Conservation (phyloP, 2,888 invertebrate genomes). For the Tetragonula carbonaria region DNA sequence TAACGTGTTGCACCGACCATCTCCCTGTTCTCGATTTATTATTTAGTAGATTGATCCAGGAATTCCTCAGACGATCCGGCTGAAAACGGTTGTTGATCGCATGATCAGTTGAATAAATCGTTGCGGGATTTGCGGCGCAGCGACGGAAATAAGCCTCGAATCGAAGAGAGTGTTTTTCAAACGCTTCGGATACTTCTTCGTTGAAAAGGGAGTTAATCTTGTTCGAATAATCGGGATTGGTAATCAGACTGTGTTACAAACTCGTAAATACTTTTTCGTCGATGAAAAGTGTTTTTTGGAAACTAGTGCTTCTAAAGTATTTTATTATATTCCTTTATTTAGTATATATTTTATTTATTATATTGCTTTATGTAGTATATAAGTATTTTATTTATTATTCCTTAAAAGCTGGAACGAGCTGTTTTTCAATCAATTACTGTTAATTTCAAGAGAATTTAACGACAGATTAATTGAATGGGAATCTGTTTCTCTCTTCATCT, state of each 20-base stretch:
- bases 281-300: not conserved
- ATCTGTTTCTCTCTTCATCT: too few relatives aligned
- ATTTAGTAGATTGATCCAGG: slow-evolving; percentile 54
- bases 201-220: not conserved
- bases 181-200: not conserved
- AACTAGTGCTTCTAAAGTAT: not conserved
- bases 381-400: not conserved
- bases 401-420: not conserved
- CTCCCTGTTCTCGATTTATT: slow-evolving; percentile 52
- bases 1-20: slow-evolving; percentile 67
- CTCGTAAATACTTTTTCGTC: not conserved
- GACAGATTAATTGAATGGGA: not conserved
- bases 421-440: not conserved
- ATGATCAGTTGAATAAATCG: not conserved
- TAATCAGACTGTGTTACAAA: not conserved
- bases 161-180: not conserved
- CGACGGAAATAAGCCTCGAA: not conserved
- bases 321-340: not conserved
- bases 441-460: not conserved
- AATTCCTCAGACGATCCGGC: slow-evolving; percentile 27
- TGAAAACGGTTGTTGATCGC: not conserved
- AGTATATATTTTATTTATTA: not conserved
- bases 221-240: not conserved
- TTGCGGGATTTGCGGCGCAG: not conserved
- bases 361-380: not conserved